Percentiles rank a stretch among this genome's conserved stretches.
phyloP scores from a whole-genome alignment of 2,888 invertebrate species.

The Ellobium chinense region DNA sequence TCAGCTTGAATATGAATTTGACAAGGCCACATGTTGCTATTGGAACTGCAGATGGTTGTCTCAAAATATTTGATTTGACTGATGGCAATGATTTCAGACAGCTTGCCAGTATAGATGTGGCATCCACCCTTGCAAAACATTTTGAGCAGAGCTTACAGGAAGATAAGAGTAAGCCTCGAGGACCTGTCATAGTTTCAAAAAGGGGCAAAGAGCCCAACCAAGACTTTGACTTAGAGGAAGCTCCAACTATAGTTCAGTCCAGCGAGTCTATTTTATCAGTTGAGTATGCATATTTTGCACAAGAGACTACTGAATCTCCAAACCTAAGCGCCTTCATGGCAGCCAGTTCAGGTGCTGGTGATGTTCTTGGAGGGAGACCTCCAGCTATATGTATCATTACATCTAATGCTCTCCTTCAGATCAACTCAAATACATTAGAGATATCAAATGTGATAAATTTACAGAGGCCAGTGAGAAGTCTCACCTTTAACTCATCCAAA shows the following conservation, averaged over 20 bases:
- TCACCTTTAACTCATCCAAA: conserved; percentile 14
- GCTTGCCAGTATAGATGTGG: conserved; percentile 69
- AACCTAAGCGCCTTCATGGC: background rate
- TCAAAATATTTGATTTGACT: conserved; percentile 71
- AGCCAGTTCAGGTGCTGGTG: conserved; percentile 48
- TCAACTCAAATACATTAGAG: conserved; percentile 71
- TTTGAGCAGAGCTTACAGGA: background rate
- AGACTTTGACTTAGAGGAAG: background rate
- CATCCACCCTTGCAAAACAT: background rate
- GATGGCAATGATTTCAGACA: conserved; percentile 73
- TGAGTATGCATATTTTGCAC: conserved; percentile 35
- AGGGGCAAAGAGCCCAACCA: background rate
- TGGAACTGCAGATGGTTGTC: conserved; percentile 73
- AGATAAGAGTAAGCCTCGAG: background rate
- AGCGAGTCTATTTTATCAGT: conserved; percentile 37
- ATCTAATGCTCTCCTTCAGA: conserved; percentile 64
- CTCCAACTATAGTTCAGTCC: background rate
- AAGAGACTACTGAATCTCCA: background rate
- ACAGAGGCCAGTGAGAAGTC: conserved; percentile 48
- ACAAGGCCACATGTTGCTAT: conserved; percentile 66
- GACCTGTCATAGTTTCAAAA: background rate
- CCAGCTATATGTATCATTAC: conserved; percentile 69
- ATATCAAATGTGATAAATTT: conserved; percentile 58
- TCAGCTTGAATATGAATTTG: conserved; percentile 71
- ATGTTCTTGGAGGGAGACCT: conserved; percentile 61